phyloP scores from a whole-genome alignment of 2,888 invertebrate species.

The Tenthredo scrophulariae region DNA sequence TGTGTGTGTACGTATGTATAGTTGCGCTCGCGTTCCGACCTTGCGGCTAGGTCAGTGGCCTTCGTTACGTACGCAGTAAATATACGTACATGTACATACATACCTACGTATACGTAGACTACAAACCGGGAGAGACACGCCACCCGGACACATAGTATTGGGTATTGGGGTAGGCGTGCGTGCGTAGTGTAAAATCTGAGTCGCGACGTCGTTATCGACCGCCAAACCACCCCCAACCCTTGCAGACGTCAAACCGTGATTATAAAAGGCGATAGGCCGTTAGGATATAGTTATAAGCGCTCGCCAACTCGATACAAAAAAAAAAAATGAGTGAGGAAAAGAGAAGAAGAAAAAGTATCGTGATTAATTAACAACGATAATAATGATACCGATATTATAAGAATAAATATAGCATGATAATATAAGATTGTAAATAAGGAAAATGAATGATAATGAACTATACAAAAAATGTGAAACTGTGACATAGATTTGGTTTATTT shows the following conservation, averaged over 20 bases:
- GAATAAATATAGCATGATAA: too few relatives aligned
- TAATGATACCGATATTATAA: neutral
- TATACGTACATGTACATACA: neutral
- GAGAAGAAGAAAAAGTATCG: neutral
- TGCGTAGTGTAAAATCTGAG: neutral
- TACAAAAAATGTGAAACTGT: too few relatives aligned
- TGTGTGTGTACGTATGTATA: neutral
- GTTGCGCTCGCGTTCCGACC: slow-evolving; percentile 9
- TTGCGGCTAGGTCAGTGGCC: slow-evolving; percentile 20
- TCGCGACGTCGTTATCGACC: slow-evolving; percentile 1
- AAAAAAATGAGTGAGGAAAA: neutral
- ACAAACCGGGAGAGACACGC: neutral
- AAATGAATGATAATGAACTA: too few relatives aligned
- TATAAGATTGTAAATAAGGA: too few relatives aligned
- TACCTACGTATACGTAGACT: neutral
- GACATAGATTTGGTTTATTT: too few relatives aligned
- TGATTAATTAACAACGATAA: neutral
- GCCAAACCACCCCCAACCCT: neutral
- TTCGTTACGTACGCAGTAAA: neutral
- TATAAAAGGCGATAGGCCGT: neutral
- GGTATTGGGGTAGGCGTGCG: neutral
- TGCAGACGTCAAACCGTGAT: neutral
- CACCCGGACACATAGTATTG: neutral
- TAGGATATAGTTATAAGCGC: neutral
- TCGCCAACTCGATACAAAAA: neutral